Percentiles rank a stretch among this genome's conserved stretches.
phyloP scores from a whole-genome alignment of 2,797 vertebrate genomes.

The Lutjanus campechanus region DNA sequence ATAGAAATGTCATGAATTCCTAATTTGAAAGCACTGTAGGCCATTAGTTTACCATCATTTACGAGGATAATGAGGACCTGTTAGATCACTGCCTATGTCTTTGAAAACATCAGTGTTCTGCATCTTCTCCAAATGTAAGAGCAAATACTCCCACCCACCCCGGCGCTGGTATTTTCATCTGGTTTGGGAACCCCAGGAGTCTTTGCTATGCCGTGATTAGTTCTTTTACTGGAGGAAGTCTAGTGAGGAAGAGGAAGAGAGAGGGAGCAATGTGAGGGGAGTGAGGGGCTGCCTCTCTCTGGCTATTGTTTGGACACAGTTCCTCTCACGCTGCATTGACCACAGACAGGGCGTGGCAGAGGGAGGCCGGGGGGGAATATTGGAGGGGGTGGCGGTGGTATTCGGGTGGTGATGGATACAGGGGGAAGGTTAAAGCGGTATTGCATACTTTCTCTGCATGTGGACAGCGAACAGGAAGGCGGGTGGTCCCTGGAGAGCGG shows the following conservation, averaged over 20 bases:
- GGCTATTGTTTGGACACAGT: constrained; percentile 84
- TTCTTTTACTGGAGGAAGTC: constrained; percentile 65
- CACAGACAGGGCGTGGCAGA: constrained; percentile 82
- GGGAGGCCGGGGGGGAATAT: constrained; percentile 67
- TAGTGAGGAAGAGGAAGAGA: constrained; percentile 66
- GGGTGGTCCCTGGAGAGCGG: constrained; percentile 70
- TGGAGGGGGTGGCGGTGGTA: constrained; percentile 38
- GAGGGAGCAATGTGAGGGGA: constrained; percentile 41
- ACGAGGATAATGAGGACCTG: constrained; percentile 25
- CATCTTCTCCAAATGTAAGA: constrained; percentile 32
- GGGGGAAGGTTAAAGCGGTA: constrained; percentile 52
- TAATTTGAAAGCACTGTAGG: constrained; percentile 21
- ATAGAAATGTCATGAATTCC: constrained; percentile 16
- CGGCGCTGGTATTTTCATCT: constrained; percentile 43
- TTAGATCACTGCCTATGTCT: constrained; percentile 22
- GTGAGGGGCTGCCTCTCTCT: constrained; percentile 55
- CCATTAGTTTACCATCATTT: constrained; percentile 32
- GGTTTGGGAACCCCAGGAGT: constrained; percentile 42
- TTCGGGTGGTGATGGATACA: constrained; percentile 51
- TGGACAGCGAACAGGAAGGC: constrained; percentile 72
- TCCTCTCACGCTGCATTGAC: constrained; percentile 81
- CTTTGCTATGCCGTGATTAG: constrained; percentile 48
- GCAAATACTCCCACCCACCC: constrained; percentile 25
- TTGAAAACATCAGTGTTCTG: constrained; percentile 19
- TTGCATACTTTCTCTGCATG: constrained; percentile 71